Conservation (phyloP, 1,140 invertebrate species). For the Apis laboriosa region DNA sequence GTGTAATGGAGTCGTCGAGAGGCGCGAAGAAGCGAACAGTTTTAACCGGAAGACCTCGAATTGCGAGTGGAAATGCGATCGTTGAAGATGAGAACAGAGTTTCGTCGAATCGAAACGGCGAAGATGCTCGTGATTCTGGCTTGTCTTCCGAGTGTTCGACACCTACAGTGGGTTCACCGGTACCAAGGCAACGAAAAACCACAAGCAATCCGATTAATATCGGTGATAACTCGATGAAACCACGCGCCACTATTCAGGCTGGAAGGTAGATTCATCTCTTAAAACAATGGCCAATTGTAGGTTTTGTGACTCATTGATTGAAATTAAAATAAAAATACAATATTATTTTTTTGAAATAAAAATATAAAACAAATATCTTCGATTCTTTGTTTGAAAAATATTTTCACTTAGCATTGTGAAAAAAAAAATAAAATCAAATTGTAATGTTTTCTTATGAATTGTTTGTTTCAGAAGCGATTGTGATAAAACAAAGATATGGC, state of each 20-base stretch:
- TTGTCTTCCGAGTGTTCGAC: slow-evolving; percentile 78
- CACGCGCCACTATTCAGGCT: slow-evolving; percentile 18
- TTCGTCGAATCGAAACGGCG: slow-evolving; percentile 32
- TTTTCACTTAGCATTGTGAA: too few species aligned
- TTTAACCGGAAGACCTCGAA: slow-evolving; percentile 44
- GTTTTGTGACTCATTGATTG: not conserved
- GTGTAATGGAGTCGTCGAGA: slow-evolving; percentile 51
- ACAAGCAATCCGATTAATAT: slow-evolving; percentile 52
- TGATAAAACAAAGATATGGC: slow-evolving; percentile 72
- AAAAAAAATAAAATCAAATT: not conserved
- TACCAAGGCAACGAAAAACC: slow-evolving; percentile 69
- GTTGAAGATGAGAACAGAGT: slow-evolving; percentile 25
- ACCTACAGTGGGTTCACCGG: slow-evolving; percentile 76
- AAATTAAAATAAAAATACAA: not conserved
- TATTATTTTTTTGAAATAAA: not conserved
- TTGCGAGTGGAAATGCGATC: slow-evolving; percentile 14
- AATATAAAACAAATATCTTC: too few species aligned
- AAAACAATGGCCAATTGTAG: not conserved
- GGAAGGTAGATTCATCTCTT: slow-evolving; percentile 64
- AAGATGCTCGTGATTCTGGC: slow-evolving; percentile 76
- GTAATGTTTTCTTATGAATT: not conserved
- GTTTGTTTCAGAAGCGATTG: slow-evolving; percentile 72
- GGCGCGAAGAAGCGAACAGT: slow-evolving; percentile 63
- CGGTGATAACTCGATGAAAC: slow-evolving; percentile 9
- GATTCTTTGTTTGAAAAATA: too few species aligned